Conservation (phyloP, 2,797 vertebrate species). For the Chiroxiphia lanceolata region DNA sequence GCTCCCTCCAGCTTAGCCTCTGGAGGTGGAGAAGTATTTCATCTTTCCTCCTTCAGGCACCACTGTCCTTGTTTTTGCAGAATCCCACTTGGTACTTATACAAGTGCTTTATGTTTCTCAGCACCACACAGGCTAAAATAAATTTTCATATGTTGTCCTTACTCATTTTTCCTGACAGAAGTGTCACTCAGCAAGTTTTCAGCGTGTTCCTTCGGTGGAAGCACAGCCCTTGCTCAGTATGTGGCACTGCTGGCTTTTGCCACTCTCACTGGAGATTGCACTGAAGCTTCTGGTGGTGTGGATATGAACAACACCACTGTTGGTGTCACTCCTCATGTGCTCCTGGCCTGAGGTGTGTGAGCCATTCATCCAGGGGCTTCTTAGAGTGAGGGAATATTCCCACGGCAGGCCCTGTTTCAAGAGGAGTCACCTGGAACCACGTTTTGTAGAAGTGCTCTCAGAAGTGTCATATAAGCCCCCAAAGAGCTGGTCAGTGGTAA, state of each 20-base stretch:
- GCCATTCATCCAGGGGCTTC: neutral
- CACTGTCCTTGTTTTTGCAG: neutral
- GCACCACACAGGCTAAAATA: neutral
- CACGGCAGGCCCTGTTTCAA: neutral
- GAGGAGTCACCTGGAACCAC: neutral
- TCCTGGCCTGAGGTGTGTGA: neutral
- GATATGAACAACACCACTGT: neutral
- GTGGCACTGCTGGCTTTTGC: neutral
- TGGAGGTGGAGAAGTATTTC: neutral
- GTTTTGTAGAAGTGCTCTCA: neutral
- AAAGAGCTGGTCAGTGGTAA: neutral
- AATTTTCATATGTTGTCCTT: constrained; percentile 7
- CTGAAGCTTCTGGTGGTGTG: neutral
- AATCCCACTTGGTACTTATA: neutral
- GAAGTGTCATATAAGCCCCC: neutral
- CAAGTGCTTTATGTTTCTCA: neutral
- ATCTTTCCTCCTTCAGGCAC: neutral
- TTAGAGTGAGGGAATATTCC: neutral
- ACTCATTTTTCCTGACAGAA: neutral
- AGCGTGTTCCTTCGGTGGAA: neutral
- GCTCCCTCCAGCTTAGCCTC: neutral
- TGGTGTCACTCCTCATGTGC: fast-evolving
- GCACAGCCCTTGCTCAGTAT: neutral
- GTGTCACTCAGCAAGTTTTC: neutral
- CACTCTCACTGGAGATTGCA: neutral